Percentiles rank a stretch among this genome's conserved stretches.
Conservation (phyloP, 2,888 invertebrate species). For the Allygus modestus region DNA sequence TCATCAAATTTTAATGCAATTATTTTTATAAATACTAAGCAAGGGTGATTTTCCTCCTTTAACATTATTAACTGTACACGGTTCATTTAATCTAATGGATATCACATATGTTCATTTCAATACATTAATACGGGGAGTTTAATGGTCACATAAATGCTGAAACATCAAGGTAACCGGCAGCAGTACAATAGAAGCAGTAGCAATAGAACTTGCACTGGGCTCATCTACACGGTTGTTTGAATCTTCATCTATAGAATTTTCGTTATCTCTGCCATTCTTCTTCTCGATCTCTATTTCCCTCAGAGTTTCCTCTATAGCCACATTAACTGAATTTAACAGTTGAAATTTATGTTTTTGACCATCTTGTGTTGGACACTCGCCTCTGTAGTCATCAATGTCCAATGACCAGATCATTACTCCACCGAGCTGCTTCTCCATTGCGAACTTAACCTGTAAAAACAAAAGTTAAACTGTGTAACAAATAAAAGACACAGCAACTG, state of each 20-base stretch:
- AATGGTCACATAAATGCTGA: not conserved
- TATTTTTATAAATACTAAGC: no score
- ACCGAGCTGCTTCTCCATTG: slow-evolving; percentile 81
- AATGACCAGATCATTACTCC: slow-evolving; percentile 95
- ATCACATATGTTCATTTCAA: not conserved
- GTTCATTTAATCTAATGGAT: not conserved
- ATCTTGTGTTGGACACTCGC: slow-evolving; percentile 77
- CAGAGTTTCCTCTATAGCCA: slow-evolving; percentile 33
- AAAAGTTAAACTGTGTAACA: slow-evolving; percentile 79
- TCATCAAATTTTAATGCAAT: no score
- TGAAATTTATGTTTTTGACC: slow-evolving; percentile 54
- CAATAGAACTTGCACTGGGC: not conserved
- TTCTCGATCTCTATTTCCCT: slow-evolving; percentile 51
- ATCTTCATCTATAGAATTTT: slow-evolving; percentile 2
- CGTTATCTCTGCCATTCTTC: slow-evolving; percentile 44
- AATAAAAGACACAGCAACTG: no score
- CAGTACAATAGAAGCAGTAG: not conserved
- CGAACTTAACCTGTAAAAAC: slow-evolving; percentile 75
- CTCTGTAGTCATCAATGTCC: slow-evolving; percentile 92
- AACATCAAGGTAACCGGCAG: not conserved
- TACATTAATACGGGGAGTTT: not conserved
- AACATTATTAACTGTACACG: not conserved
- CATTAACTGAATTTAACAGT: slow-evolving; percentile 40
- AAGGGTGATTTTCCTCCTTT: no score
- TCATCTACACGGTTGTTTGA: not conserved